These are phyloP conservation scores for Amniataba percoides DNA, from an alignment of 2,797 vertebrate species.

Conservation along the genomic window DNA sequence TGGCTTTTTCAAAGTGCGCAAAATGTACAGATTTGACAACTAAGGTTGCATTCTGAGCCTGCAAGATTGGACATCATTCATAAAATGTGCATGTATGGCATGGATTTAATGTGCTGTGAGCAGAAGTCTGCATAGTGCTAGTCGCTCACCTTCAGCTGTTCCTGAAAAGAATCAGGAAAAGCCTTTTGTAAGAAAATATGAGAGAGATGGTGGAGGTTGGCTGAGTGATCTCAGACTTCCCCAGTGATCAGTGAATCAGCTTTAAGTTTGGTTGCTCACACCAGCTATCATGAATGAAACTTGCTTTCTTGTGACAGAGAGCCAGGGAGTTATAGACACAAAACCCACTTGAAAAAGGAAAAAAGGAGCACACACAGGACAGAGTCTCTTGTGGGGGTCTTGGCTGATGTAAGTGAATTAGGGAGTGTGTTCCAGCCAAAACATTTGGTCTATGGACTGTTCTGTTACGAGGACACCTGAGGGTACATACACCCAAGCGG, in stretches of 20 bases:
- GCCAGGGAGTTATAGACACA: background rate
- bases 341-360: background rate
- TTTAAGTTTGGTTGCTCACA: background rate
- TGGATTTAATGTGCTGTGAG: conserved; percentile 15
- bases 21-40: background rate
- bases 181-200: background rate
- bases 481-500: conserved; percentile 4
- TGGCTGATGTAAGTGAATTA: background rate
- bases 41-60: background rate
- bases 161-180: background rate
- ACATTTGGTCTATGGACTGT: conserved; percentile 3
- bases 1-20: conserved; percentile 1
- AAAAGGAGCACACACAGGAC: background rate
- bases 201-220: background rate
- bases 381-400: background rate
- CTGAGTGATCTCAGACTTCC: background rate
- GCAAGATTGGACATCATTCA: background rate
- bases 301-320: background rate
- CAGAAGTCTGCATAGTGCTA: conserved; percentile 24
- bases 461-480: background rate
- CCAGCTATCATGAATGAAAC: background rate
- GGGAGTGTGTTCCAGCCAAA: background rate
- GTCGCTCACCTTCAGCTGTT: background rate
- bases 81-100: background rate
- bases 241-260: background rate